These are phyloP conservation scores for Enteromius anoplus DNA, from an alignment of 2,797 vertebrate genomes.

Conservation along the genomic window DNA sequence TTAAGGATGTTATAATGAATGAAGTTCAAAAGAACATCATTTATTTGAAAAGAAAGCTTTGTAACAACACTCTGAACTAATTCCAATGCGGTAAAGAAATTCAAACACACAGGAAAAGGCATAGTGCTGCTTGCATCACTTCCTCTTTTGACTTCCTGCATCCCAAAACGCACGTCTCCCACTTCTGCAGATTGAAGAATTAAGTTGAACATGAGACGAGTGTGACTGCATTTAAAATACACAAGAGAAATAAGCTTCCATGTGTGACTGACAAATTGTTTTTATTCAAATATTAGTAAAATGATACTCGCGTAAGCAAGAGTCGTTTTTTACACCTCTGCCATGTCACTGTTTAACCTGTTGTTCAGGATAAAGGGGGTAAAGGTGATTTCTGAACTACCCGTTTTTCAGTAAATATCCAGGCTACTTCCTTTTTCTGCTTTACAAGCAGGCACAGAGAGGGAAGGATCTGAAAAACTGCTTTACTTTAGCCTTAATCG, in stretches of 20 bases:
- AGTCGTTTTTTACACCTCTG: not conserved
- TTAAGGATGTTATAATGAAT: not conserved
- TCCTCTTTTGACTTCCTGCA: constrained; percentile 39
- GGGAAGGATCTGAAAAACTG: not conserved
- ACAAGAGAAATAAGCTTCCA: not conserved
- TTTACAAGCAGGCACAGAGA: not conserved
- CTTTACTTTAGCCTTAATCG: constrained; percentile 4
- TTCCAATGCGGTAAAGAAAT: not conserved
- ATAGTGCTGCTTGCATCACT: not conserved
- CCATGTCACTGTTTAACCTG: not conserved
- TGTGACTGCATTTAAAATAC: not conserved
- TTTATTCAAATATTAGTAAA: not conserved
- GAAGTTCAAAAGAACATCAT: not conserved
- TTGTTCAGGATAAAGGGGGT: constrained; percentile 23
- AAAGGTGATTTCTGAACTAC: constrained; percentile 34
- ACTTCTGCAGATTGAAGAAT: constrained; percentile 22
- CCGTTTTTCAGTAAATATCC: not conserved
- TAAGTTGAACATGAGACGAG: not conserved
- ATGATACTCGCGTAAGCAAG: not conserved
- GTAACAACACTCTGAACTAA: not conserved
- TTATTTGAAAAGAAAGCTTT: not conserved
- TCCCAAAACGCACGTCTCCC: constrained; percentile 20
- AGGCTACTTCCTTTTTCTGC: constrained; percentile 24
- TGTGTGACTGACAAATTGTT: not conserved
- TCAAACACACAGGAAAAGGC: constrained; percentile 17